Conservation (phyloP, 2,797 vertebrate genomes). For the Eospalax fontanierii region DNA sequence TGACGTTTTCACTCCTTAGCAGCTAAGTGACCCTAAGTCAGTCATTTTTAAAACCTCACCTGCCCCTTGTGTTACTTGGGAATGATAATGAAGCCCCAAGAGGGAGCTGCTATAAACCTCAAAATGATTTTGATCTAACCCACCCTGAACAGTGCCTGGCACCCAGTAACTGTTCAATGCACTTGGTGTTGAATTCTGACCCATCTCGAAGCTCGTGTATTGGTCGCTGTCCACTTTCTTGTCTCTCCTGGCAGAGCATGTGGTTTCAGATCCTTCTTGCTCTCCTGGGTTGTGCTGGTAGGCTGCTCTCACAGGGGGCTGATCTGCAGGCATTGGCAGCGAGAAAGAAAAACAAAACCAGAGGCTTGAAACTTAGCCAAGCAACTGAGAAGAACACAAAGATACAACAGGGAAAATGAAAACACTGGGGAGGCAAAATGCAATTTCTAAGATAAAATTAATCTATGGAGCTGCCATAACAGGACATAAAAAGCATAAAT, state of each 20-base stretch:
- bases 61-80: neutral
- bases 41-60: neutral
- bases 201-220: conserved; percentile 92
- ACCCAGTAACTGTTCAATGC: neutral
- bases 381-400: conserved; percentile 73
- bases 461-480: conserved; percentile 78
- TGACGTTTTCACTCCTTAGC: neutral
- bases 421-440: conserved; percentile 80
- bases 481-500: conserved; percentile 82
- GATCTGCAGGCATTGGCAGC: conserved; percentile 88
- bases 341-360: conserved; percentile 79
- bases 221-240: conserved; percentile 89
- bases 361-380: conserved; percentile 74
- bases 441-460: conserved; percentile 83
- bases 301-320: conserved; percentile 89
- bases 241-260: conserved; percentile 91
- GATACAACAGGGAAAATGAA: conserved; percentile 68
- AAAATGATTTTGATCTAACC: neutral
- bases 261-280: conserved; percentile 90
- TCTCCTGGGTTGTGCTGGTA: conserved; percentile 90
- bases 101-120: neutral
- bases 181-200: neutral
- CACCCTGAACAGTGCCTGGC: neutral
- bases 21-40: neutral
- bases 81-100: neutral